Evolutionary conservation across 1,140 invertebrate species (phyloP), one percentile per base, ranked within the genome.

Genomic region (Drosophila teissieri): DNA sequence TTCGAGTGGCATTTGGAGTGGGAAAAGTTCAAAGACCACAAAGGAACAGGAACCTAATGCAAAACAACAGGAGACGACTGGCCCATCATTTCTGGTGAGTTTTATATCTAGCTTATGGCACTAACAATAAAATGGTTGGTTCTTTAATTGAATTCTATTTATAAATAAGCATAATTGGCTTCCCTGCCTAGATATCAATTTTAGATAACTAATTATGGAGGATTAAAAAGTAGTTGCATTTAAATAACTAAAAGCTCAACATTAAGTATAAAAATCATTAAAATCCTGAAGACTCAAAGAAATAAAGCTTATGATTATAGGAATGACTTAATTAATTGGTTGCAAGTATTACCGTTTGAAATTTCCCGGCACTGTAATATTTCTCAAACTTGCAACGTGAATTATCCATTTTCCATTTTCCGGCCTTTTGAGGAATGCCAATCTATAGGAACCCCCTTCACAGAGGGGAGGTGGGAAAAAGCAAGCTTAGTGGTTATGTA

Each of bases 81-180:
- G 14, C 27, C 53, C 39, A 64, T 64, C 34, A 74, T 64, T 78
- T 79, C 63, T 65, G 80, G 79, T 82, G 45, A 83, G 80, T 58
- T 53, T 45, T 12, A 39, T 40, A 44, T 49, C 34, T 24, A 6
- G 15, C 15, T 52, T 17, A 36, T 11, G 15, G 40, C 37, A 14
- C 14, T 39, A 39, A 12, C 12, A 14, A 10, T 45, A 3, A 27
- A 49, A 34, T 49, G 11, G 11, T 15, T 15, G n/a, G 11, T 5
- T 31, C n/a, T 49, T 11, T 34, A 17, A 31, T 52, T 52, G 15
- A 17, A 52, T 52, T 15, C 34, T 10, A 34, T 7, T 22, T 12
- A 22, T 6, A n/a, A 48, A 22, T 22, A 24, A 24, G 5, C 6
- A 24, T 31, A 31, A 31, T 31, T 7, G 31, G 27, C 7, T 31